Evolutionary conservation across 1,140 invertebrate genomes (phyloP).

Genomic region (Euwallacea similis): DNA sequence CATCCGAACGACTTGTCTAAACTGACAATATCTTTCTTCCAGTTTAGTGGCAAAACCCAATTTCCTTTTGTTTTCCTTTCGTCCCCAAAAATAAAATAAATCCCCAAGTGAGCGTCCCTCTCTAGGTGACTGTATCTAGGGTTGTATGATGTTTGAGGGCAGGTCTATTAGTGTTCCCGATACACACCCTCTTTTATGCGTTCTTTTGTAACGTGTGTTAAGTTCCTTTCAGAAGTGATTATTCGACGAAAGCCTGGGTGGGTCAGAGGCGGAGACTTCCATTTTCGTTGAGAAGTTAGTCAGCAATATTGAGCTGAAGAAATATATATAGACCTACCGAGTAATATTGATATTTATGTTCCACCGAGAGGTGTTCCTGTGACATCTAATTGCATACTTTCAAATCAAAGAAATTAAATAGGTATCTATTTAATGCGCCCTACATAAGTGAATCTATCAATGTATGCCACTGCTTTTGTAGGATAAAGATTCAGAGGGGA

Average conservation of each 20-base stretch:
- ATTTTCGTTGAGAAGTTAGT: too few relatives aligned
- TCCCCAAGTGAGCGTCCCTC: conserved; percentile 10
- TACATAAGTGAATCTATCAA: too few relatives aligned
- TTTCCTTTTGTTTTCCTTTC: conserved; percentile 25
- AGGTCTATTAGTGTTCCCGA: conserved; percentile 13
- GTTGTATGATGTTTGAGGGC: conserved; percentile 11
- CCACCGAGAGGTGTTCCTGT: too few relatives aligned
- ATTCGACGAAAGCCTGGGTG: background rate
- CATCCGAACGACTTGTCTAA: too few relatives aligned
- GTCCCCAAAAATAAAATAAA: conserved; percentile 9
- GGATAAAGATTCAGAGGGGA: too few relatives aligned
- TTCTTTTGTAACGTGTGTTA: conserved; percentile 16
- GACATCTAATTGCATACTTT: too few relatives aligned
- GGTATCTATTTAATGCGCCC: too few relatives aligned
- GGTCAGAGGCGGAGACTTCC: background rate
- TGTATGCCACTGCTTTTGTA: too few relatives aligned
- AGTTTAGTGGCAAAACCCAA: conserved; percentile 16
- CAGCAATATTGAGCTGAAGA: too few relatives aligned
- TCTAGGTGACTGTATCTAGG: conserved; percentile 21
- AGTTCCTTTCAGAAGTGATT: conserved; percentile 10
- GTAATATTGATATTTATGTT: too few relatives aligned
- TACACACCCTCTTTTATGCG: background rate
- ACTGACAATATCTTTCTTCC: background rate
- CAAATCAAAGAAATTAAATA: too few relatives aligned
- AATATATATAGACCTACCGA: too few relatives aligned